These are phyloP conservation scores for Poecilia wingei DNA, from an alignment of 2,797 vertebrate genomes.

Conservation along the genomic window DNA sequence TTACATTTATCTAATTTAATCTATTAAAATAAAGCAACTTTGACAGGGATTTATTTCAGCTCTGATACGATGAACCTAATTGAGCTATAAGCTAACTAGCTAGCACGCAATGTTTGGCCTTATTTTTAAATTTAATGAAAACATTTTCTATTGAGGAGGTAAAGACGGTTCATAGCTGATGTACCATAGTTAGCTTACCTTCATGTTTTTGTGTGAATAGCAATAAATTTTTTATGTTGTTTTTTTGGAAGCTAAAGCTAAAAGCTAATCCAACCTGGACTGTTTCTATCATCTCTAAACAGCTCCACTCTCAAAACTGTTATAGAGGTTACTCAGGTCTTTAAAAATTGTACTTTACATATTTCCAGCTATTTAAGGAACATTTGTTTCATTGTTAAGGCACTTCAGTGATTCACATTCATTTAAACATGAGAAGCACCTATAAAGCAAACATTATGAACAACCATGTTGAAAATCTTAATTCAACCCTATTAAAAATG, in stretches of 20 bases:
- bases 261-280: neutral
- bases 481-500: neutral
- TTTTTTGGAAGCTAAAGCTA: neutral
- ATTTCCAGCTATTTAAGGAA: neutral
- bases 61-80: neutral
- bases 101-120: neutral
- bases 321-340: neutral
- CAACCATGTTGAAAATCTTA: neutral
- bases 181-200: neutral
- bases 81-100: neutral
- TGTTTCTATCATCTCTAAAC: neutral
- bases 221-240: neutral
- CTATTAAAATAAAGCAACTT: neutral
- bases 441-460: neutral
- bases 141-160: neutral
- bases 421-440: neutral
- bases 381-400: neutral
- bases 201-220: neutral
- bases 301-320: neutral
- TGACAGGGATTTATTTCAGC: neutral
- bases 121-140: neutral
- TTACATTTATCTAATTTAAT: neutral
- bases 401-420: neutral
- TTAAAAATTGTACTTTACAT: neutral
- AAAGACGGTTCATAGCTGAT: neutral